Evolutionary conservation across 2,888 invertebrate genomes (phyloP).

Genomic region (Augiades crinisus): DNA sequence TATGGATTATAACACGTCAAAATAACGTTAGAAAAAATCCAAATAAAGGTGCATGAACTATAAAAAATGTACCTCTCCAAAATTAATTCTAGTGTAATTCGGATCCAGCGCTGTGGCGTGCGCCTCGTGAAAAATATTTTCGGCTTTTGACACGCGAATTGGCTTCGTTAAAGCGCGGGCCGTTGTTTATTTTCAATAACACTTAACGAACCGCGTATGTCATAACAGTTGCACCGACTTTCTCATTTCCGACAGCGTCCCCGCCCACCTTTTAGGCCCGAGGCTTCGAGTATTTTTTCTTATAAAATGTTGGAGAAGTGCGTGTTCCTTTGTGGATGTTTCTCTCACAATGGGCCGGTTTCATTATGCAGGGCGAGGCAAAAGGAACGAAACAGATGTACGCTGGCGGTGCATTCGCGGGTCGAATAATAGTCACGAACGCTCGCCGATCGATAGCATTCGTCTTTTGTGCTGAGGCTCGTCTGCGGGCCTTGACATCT

Average conservation of each 20-base stretch:
- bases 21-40: not conserved
- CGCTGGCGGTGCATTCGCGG: conserved; percentile 62
- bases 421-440: conserved; percentile 73
- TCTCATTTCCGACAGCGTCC: conserved; percentile 69
- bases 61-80: conserved; percentile 26
- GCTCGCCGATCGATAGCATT: conserved; percentile 66
- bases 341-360: conserved; percentile 72
- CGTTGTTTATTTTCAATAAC: conserved; percentile 67
- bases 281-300: conserved; percentile 71
- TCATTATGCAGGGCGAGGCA: conserved; percentile 73
- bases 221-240: conserved; percentile 77
- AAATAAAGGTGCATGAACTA: conserved; percentile 1
- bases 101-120: conserved; percentile 25
- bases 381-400: conserved; percentile 79
- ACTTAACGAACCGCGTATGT: conserved; percentile 71
- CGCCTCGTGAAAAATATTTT: conserved; percentile 32
- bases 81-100: conserved; percentile 34
- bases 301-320: conserved; percentile 66
- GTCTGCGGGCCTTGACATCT: conserved; percentile 30
- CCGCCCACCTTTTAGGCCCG: conserved; percentile 71
- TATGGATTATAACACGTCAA: not conserved
- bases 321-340: conserved; percentile 76
- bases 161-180: conserved; percentile 49
- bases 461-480: conserved; percentile 58
- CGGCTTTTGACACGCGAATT: conserved; percentile 39